Base-by-base conservation (phyloP, 2,113 vertebrate species). In the Pogonocichla stellata region DNA sequence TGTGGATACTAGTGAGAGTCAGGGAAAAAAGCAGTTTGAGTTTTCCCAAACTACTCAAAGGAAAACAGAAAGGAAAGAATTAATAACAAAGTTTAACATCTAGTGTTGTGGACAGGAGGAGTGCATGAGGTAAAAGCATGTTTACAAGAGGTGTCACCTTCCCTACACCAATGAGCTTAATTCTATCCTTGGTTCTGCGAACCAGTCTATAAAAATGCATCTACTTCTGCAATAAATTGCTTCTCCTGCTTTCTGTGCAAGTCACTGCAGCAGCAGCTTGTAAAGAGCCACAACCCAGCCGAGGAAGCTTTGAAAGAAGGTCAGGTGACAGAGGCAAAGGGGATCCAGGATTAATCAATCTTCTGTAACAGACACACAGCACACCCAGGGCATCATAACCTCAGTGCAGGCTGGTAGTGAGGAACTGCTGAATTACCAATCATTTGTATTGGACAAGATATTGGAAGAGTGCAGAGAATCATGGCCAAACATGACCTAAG, bases 401-500 rank as follows among this genome's bases (percentile, higher is more conserved):
- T 92, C 11, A 3, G 28, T 12, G 34, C 14, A 56, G 47, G 60
- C 54, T 83, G n/a, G 20, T 65, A 61, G 71, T 1, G 1, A 75
- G 53, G 66, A 93, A 92, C 64, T 38, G 54, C 74, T 70, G 53
- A 72, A 54, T 72, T 67, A 67, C 57, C 62, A 77, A 1, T 19
- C 7, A 13, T 31, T 75, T 6, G 10, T 25, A 19, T 10, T 61
- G 34, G 66, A 82, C 26, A 25, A 92, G 53, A 40, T 40, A 60
- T 1, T 51, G 57, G 48, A 90, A 79, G 36, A 74, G 42, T 0
- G 0, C 40, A 56, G 61, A 58, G 48, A 15, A 85, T 51, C 51
- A 43, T 10, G 31, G 74, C 79, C 90, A 95, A 93, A 80, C 19
- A 61, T 38, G 62, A 88, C 15, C 50, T 87, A 36, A 79, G 65